These are phyloP conservation scores for Myotis brandtii DNA, from an alignment of 2,113 vertebrate genomes.

Conservation along the genomic window DNA sequence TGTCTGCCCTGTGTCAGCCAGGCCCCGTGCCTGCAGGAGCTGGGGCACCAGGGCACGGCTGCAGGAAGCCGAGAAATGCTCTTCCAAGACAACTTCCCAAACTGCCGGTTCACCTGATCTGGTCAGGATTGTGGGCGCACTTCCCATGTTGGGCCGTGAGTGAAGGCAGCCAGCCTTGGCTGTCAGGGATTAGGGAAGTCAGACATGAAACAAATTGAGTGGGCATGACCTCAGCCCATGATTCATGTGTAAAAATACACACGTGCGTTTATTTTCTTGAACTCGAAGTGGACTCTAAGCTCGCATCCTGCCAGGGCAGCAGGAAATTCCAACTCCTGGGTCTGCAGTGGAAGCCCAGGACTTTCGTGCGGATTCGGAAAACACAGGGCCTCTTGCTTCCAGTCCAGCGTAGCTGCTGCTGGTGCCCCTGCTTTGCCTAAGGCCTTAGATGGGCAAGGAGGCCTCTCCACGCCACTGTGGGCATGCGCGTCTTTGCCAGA, in stretches of 20 bases:
- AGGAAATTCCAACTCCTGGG: slow-evolving; percentile 54
- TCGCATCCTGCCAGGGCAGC: neutral
- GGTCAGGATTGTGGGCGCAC: neutral
- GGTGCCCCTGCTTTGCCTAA: neutral
- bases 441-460: neutral
- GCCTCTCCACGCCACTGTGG: neutral
- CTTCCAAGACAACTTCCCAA: neutral
- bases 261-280: slow-evolving; percentile 69
- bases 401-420: neutral
- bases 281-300: slow-evolving; percentile 44
- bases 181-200: slow-evolving; percentile 37
- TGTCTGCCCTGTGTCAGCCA: neutral
- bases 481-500: neutral
- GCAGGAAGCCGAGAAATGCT: neutral
- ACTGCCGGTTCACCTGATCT: neutral
- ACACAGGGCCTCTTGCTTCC: neutral
- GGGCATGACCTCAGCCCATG: neutral
- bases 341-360: neutral
- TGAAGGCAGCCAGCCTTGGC: slow-evolving; percentile 3
- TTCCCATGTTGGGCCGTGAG: neutral
- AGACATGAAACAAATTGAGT: slow-evolving; percentile 43
- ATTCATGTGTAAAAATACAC: slow-evolving; percentile 51
- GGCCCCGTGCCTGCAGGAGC: neutral
- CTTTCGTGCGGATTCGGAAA: neutral
- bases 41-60: neutral